Evolutionary conservation across 1,140 invertebrate genomes (phyloP).

Genomic region (Caenorhabditis inopinata): DNA sequence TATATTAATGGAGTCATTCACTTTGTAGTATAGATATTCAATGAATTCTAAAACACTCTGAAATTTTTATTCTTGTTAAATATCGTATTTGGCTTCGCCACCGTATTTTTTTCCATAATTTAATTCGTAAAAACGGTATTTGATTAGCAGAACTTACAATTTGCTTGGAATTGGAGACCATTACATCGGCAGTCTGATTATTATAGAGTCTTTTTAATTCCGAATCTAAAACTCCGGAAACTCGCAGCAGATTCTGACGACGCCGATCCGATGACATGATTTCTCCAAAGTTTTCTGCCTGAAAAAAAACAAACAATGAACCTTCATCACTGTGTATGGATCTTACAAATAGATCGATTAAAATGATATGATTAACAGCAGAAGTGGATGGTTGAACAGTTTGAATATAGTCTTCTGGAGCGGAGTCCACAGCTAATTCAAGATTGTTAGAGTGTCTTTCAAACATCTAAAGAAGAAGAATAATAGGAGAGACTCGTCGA

Average conservation of each 20-base stretch:
- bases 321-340: background rate
- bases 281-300: slow-evolving; percentile 47
- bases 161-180: slow-evolving; percentile 37
- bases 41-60: slow-evolving; percentile 46
- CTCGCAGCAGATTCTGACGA: slow-evolving; percentile 16
- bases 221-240: slow-evolving; percentile 3
- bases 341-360: slow-evolving; percentile 51
- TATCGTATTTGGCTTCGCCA: too few species aligned
- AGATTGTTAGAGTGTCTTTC: slow-evolving; percentile 41
- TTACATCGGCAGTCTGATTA: slow-evolving; percentile 28
- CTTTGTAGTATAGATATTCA: slow-evolving; percentile 46
- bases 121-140: too few species aligned
- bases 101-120: too few species aligned
- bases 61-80: slow-evolving; percentile 29
- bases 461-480: slow-evolving; percentile 46
- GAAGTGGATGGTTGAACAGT: slow-evolving; percentile 45
- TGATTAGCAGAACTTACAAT: slow-evolving; percentile 6
- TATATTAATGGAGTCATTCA: slow-evolving; percentile 38
- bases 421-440: slow-evolving; percentile 38
- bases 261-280: slow-evolving; percentile 32
- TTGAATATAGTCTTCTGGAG: slow-evolving; percentile 39
- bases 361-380: slow-evolving; percentile 35
- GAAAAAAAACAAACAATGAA: background rate
- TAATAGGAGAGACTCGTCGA: background rate
- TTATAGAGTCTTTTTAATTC: slow-evolving; percentile 39